Base-by-base conservation (phyloP, 2,888 invertebrate species). In the Drosophila siamana region DNA sequence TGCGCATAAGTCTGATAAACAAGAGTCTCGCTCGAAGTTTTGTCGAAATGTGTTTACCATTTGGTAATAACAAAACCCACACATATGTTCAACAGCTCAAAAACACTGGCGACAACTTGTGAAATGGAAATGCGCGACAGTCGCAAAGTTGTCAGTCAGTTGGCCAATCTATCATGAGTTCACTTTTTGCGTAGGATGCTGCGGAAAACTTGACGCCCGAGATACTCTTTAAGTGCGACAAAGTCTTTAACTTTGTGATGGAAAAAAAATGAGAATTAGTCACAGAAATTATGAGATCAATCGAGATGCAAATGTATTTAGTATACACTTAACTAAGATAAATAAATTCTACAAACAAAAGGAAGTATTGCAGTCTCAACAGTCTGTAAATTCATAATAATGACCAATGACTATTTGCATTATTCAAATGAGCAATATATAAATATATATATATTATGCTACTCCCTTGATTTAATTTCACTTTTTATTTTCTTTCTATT, bases 81-180 rank as follows among this genome's bases (percentile, higher is more conserved):
- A 41, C 36, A 50, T 7, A 16, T 24, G 46, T 22, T 33, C 33
- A 33, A n/a, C 33, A 33, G 41, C 38, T 22, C 26, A 40, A 1
- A 24, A 11, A 40, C 7, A 52, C 54, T 61, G 51, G 51, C 60
- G 78, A 77, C 73, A 73, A 64, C 48, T 83, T 86, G 72, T 88
- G 80, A 74, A 79, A 86, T 62, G 60, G 51, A 59, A 79, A 44
- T 78, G 56, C 38, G 55, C 44, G 65, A 57, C 63, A 54, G 41
- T 52, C 64, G 43, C 56, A 41, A 52, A 78, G 47, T 66, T 80
- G 59, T 62, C 85, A 69, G 63, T 64, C 65, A 38, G 44, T 81
- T 78, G 46, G 48, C 48, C 79, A 78, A 82, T 78, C 69, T 64
- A 78, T 78, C 79, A 78, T 67, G 69, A 47, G 48, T 65, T 47